phyloP scores from a whole-genome alignment of 2,113 vertebrate species.

The Emydocephalus ijimae region DNA sequence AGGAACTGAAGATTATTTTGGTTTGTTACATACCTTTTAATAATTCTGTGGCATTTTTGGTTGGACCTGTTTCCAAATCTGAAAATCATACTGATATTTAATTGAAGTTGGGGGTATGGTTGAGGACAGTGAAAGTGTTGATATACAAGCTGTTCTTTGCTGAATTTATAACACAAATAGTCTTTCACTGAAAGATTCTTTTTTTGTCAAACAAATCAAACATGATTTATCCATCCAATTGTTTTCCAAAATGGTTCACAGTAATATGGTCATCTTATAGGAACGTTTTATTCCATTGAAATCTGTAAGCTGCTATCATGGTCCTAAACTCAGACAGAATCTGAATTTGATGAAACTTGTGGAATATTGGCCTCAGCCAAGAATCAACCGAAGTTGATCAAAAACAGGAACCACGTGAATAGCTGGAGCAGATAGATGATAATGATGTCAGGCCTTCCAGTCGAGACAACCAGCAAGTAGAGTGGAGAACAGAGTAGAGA shows the following conservation, averaged over 20 bases:
- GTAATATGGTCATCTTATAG: not conserved
- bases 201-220: not conserved
- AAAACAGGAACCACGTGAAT: not conserved
- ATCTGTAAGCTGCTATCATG: not conserved
- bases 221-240: not conserved
- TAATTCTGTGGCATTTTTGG: not conserved
- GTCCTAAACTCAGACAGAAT: not conserved
- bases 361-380: not conserved
- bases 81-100: not conserved
- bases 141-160: not conserved
- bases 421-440: not conserved
- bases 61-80: not conserved
- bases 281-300: not conserved
- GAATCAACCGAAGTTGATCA: not conserved
- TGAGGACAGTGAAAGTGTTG: not conserved
- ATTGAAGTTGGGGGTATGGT: not conserved
- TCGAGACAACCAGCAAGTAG: not conserved
- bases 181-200: not conserved
- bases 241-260: not conserved
- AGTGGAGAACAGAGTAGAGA: not conserved
- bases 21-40: not conserved
- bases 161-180: not conserved
- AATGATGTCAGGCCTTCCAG: not conserved
- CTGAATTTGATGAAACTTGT: not conserved
- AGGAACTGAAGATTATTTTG: not conserved